Evolutionary conservation across 2,888 invertebrate species (phyloP).

Genomic region (Hedya salicella): DNA sequence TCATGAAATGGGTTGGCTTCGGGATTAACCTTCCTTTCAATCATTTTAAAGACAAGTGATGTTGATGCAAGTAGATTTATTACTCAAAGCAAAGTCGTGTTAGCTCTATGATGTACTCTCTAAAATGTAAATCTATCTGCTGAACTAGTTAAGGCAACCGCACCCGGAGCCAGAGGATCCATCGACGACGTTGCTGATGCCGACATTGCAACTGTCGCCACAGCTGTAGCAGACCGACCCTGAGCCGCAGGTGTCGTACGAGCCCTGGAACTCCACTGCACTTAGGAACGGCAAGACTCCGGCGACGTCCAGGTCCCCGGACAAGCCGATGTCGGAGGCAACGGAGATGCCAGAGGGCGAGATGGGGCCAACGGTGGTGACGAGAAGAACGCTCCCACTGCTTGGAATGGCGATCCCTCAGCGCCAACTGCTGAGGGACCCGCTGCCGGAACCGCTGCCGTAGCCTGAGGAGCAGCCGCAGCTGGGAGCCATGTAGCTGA

Average conservation of each 20-base stretch:
- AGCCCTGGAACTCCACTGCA: slow-evolving; percentile 59
- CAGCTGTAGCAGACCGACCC: slow-evolving; percentile 61
- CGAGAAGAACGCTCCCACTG: slow-evolving; percentile 14
- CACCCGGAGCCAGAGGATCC: slow-evolving; percentile 37
- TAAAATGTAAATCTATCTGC: too few relatives aligned
- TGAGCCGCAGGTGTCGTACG: slow-evolving; percentile 58
- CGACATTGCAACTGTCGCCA: slow-evolving; percentile 58
- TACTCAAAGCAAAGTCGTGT: background rate
- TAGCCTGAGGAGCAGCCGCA: slow-evolving; percentile 22
- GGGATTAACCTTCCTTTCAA: too few relatives aligned
- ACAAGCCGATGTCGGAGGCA: slow-evolving; percentile 43
- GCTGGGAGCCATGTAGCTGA: too few relatives aligned
- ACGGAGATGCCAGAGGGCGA: slow-evolving; percentile 40
- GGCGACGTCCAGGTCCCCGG: slow-evolving; percentile 51
- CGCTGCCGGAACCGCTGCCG: slow-evolving; percentile 44
- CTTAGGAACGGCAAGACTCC: slow-evolving; percentile 54
- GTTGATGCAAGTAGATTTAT: too few relatives aligned
- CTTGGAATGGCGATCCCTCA: slow-evolving; percentile 48
- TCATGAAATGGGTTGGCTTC: too few relatives aligned
- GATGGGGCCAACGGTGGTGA: slow-evolving; percentile 53
- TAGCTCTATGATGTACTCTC: too few relatives aligned
- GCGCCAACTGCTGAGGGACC: slow-evolving; percentile 47
- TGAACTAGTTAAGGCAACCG: too few relatives aligned
- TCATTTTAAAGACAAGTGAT: too few relatives aligned
- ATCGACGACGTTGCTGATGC: slow-evolving; percentile 54